Conservation (phyloP, 2,888 invertebrate genomes). For the Macrophya alboannulata region DNA sequence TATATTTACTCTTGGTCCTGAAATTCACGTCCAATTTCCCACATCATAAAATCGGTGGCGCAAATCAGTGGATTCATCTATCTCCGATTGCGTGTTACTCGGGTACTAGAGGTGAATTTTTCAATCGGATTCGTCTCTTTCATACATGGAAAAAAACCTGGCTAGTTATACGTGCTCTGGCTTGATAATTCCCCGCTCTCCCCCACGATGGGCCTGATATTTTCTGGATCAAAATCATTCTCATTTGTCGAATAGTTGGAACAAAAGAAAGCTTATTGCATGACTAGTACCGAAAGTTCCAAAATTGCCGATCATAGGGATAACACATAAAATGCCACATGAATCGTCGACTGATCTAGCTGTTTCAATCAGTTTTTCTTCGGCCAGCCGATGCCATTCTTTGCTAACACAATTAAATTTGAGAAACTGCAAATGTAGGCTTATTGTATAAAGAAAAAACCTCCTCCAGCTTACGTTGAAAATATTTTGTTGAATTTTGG, state of each 20-base stretch:
- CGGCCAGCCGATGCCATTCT: too few relatives aligned
- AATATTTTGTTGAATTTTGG: not conserved
- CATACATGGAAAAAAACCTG: not conserved
- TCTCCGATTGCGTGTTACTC: not conserved
- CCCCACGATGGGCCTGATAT: not conserved
- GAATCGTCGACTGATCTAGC: too few relatives aligned
- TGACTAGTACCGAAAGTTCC: not conserved
- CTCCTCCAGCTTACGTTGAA: not conserved
- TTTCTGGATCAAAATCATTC: not conserved
- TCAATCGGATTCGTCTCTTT: not conserved
- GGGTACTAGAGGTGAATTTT: not conserved
- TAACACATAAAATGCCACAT: too few relatives aligned
- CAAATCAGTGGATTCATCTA: not conserved
- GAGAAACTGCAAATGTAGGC: not conserved
- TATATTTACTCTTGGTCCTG: constrained; percentile 3
- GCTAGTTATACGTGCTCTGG: not conserved
- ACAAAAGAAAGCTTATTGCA: not conserved
- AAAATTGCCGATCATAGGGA: too few relatives aligned
- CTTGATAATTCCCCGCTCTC: too few relatives aligned
- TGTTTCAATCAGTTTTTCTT: too few relatives aligned
- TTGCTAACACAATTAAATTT: not conserved
- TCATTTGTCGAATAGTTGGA: not conserved
- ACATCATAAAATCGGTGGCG: not conserved
- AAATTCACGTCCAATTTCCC: not conserved
- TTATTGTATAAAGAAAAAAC: too few relatives aligned